Base-by-base conservation (phyloP, 2,113 vertebrate genomes). In the Carassius auratus region DNA sequence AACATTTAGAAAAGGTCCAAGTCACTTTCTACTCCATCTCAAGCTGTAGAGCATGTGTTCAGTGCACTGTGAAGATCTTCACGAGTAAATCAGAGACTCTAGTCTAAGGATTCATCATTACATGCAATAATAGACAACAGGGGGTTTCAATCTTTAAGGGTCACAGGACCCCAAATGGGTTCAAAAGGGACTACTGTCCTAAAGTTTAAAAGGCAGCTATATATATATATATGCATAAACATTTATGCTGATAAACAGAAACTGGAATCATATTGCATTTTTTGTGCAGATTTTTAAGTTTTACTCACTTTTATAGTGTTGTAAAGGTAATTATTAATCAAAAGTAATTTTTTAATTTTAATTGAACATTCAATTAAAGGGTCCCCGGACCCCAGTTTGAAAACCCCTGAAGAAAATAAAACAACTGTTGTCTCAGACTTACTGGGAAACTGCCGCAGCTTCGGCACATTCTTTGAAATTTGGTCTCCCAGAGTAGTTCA, bases 21-120 rank as follows among this genome's bases (percentile, higher is more conserved):
- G 76, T 3, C 9, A 38, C 30, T n/a, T n/a, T 13, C 19, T 15
- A 62, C 0, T 30, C 12, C 17, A 19, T 10, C 15, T 17, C 1
- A 33, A 68, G 8, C 2, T 5, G 15, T 50, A 8, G 5, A 21
- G 52, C 42, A 75, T 84, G 87, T 88, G 76, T 81, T 92, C 90
- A 91, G 91, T 79, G 83, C 86, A 90, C 68, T 88, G 71, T 89
- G 71, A 89, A 89, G 19, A 85, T 0, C 89, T 86, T 89, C 89
- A 90, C 21, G n/a, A 21, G 61, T 7, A 13, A 86, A 71, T 90
- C 89, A 90, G 89, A 90, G 86, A 90, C 89, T 90, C 86, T 90
- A 89, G 89, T 89, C 89, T 88, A 38, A 71, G 21, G 61, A 68
- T 52, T 89, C 84, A 86, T 90, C 87, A 83, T 61, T 78, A 87